phyloP scores from a whole-genome alignment of 2,888 invertebrate species.

The Heterodera filipjevi region DNA sequence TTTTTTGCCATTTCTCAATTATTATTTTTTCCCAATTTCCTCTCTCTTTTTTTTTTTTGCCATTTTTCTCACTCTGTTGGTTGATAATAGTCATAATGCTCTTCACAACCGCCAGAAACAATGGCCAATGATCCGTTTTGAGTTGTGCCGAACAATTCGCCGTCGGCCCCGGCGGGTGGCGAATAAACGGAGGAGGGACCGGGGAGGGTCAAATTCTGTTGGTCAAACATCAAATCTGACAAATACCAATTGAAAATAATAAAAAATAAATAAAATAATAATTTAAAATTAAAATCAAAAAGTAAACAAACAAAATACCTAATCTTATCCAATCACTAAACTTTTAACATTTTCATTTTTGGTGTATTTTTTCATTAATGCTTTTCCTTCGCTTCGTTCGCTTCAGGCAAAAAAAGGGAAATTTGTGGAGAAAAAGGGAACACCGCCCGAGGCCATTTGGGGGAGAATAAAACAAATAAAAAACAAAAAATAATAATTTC shows the following conservation, averaged over 20 bases:
- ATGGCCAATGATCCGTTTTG: neutral
- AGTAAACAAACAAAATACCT: too few relatives aligned
- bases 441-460: neutral
- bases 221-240: neutral
- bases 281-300: too few relatives aligned
- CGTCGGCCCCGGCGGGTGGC: neutral
- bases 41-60: neutral
- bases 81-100: constrained; percentile 46
- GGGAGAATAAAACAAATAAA: neutral
- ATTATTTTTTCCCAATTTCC: neutral
- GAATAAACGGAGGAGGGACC: neutral
- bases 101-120: constrained; percentile 31
- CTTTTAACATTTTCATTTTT: neutral
- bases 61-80: constrained; percentile 42
- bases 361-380: constrained; percentile 8
- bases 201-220: neutral
- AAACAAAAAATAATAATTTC: constrained; percentile 11
- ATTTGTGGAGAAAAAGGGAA: neutral
- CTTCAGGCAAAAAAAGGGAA: constrained; percentile 2
- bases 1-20: too few relatives aligned
- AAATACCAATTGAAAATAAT: neutral
- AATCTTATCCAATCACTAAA: too few relatives aligned
- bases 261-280: neutral
- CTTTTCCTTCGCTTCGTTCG: constrained; percentile 2
- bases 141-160: neutral